Evolutionary conservation across 2,113 vertebrate species (phyloP), one percentile per base, ranked within the genome.

Genomic region (Chaetodon auriga): DNA sequence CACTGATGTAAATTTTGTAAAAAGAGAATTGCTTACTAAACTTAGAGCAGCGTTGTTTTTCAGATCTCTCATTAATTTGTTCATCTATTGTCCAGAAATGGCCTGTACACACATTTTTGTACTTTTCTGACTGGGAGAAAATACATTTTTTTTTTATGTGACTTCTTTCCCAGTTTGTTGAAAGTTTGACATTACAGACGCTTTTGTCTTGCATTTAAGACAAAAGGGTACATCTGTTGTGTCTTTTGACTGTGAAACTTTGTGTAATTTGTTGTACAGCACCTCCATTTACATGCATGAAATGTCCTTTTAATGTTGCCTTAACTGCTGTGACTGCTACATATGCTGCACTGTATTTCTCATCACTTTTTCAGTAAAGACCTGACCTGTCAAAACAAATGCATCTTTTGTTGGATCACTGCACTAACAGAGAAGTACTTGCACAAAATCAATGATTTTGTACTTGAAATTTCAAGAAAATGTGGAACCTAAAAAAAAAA

Each of bases 81-180:
- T 53, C 82, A 86, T 79, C 73, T 30, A 9, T 48, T 54, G 70
- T 68, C 30, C 63, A 68, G 13, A 86, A 82, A 84, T 70, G 83
- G 83, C 92, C 95, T 95, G 87, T 95, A 92, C 90, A 94, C 94
- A 95, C 94, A 91, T 90, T 96, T 96, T 95, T 92, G 93, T 92
- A 95, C 87, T 92, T 93, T 92, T 89, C 90, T 94, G 90, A 91
- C 84, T 68, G 92, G 87, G 93, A 94, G 93, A 93, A 94, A 36
- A 81, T 89, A n/a, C n/a, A n/a, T n/a, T 83, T 91, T 85, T 95
- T 94, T 96, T 92, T 93, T 65, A 60, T 71, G 95, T 84, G 80
- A 71, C 88, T 87, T 82, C 53, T 86, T 92, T 93, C 93, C 68
- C 90, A 63, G 91, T 95, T 93, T 95, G 94, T 93, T 90, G 81